Evolutionary conservation across 2,888 invertebrate genomes (phyloP).

Genomic region (Zootermopsis nevadensis): DNA sequence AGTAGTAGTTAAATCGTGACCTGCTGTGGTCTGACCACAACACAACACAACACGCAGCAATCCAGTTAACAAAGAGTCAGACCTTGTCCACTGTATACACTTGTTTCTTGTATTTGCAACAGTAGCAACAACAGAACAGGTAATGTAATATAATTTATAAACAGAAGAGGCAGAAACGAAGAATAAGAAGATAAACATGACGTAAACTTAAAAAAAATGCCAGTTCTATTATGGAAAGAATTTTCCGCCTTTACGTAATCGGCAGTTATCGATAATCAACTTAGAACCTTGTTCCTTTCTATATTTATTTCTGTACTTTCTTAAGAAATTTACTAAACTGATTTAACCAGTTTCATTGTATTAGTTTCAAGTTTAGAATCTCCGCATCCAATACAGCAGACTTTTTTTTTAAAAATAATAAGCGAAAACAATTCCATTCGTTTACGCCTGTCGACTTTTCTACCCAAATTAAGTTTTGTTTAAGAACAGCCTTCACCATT

Average conservation of each 20-base stretch:
- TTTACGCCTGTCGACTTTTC: not conserved
- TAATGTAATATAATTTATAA: not conserved
- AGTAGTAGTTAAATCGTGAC: not conserved
- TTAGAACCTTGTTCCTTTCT: not conserved
- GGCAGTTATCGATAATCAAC: too few relatives aligned
- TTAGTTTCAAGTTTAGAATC: not conserved
- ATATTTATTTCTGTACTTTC: not conserved
- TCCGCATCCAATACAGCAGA: not conserved
- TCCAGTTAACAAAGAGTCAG: not conserved
- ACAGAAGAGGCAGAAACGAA: not conserved
- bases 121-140: not conserved
- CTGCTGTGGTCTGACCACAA: not conserved
- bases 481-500: not conserved
- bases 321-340: not conserved
- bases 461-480: not conserved
- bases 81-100: not conserved
- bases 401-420: not conserved
- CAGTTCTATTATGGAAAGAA: not conserved
- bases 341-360: constrained; percentile 3
- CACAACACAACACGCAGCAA: not conserved
- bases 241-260: not conserved
- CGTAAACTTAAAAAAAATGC: not conserved
- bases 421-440: not conserved
- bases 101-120: not conserved
- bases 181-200: not conserved